Evolutionary conservation across 2,113 vertebrate species (phyloP).

Genomic region (Pristiophorus japonicus): DNA sequence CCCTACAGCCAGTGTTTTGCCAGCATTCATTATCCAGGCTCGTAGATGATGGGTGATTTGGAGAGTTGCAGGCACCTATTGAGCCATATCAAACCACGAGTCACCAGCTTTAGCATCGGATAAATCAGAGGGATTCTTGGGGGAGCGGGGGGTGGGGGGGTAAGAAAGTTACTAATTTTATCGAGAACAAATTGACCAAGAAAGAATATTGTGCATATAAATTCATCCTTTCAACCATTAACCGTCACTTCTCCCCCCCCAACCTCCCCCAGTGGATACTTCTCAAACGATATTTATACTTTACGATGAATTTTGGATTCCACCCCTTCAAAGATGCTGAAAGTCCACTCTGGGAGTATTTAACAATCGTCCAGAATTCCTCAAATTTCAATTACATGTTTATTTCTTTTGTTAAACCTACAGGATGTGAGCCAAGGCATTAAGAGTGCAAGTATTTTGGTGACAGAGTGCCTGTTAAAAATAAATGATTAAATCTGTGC

Average conservation of each 20-base stretch:
- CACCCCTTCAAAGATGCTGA: neutral
- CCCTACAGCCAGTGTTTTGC: neutral
- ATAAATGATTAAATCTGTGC: neutral
- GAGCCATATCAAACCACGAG: neutral
- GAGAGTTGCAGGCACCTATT: neutral
- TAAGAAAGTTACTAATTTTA: neutral
- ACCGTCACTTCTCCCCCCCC: neutral
- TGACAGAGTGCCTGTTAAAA: neutral
- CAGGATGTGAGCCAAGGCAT: neutral
- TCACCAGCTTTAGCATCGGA: neutral
- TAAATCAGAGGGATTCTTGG: neutral
- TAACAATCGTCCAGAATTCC: slow-evolving; percentile 3
- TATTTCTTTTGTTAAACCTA: neutral
- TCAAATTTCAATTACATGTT: neutral
- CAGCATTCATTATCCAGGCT: neutral
- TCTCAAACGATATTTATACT: neutral
- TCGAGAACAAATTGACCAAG: neutral
- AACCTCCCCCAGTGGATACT: neutral
- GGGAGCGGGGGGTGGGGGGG: neutral
- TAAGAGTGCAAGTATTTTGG: neutral
- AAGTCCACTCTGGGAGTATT: neutral
- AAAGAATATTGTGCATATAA: neutral
- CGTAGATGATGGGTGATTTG: neutral
- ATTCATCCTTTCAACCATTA: slow-evolving; percentile 10
- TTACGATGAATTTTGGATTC: neutral